Evolutionary conservation across 2,888 invertebrate species (phyloP), one percentile per base, ranked within the genome.

Genomic region (Eucera pruinosa): DNA sequence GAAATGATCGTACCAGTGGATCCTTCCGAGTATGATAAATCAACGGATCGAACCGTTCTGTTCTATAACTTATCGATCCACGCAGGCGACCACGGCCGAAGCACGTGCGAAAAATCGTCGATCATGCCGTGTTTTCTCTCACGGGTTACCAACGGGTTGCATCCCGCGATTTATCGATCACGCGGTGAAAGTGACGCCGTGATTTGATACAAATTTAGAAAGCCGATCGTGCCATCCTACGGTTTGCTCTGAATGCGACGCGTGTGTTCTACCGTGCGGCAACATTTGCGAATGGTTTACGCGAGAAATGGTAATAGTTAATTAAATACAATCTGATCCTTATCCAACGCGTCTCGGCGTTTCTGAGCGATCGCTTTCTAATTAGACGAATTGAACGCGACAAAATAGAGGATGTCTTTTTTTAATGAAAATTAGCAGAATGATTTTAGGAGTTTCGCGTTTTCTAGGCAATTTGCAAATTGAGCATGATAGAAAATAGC

Each of bases 151-250:
- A 54, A 64, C 58, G 52, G 54, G 58, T 73, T 60, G 48, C 57
- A 79, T 79, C 79, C 54, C 41, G 67, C 65, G 61, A 66, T 78
- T 83, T 84, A 83, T 78, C 72, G 82, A 81, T 84, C 79, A 57
- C 81, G 70, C 81, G 85, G 90, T 89, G 90, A 90, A 90, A 90
- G 90, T 90, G 89, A 89, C 81, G 85, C 68, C 73, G 64, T n/a
- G n/a, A n/a, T 84, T 86, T 87, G 85, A 89, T 89, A 88, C 88
- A 87, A 90, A 90, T 91, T 91, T 91, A 91, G 91, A 91, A 91
- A 91, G 90, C 86, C 88, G 83, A 86, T 85, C 82, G 82, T 55
- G 69, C 67, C 64, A 66, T 70, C 65, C 68, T 52, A 55, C 50
- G 43, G 36, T 81, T 70, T 70, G 81, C 78, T 75, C 83, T 30